A percentile compares a stretch with the other conserved stretches of the same genome.
Conservation (phyloP, 2,113 vertebrate genomes). For the Chaetodon trifascialis region DNA sequence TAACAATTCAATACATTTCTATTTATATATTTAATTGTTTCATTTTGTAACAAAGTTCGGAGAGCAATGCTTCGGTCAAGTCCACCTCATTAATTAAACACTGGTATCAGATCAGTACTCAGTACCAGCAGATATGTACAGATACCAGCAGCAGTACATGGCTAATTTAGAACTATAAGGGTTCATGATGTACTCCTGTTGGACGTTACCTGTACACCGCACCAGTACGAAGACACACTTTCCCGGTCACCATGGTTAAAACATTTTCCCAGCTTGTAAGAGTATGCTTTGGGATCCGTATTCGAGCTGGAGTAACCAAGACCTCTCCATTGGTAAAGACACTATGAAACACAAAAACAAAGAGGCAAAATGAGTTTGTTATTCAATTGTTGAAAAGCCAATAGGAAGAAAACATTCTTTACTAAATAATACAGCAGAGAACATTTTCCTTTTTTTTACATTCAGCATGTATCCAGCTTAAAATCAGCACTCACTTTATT, state of each 20-base stretch:
- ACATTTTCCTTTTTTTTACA: background rate
- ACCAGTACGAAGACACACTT: conserved; percentile 78
- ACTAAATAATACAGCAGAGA: background rate
- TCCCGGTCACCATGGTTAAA: conserved; percentile 82
- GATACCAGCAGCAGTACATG: background rate
- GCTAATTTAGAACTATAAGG: background rate
- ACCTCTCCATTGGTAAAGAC: conserved; percentile 86
- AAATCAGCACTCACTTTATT: conserved; percentile 83
- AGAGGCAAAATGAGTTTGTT: background rate
- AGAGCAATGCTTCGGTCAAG: too few relatives aligned
- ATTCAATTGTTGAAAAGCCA: background rate
- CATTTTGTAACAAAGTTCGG: too few relatives aligned
- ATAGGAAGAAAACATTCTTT: background rate
- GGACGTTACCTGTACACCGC: conserved; percentile 80
- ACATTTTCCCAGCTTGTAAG: conserved; percentile 81
- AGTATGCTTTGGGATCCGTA: conserved; percentile 83
- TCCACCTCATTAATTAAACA: too few relatives aligned
- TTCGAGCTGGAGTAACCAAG: conserved; percentile 76
- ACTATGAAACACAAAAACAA: conserved; percentile 58
- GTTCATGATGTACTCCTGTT: background rate
- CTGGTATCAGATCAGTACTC: too few relatives aligned
- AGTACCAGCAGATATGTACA: too few relatives aligned
- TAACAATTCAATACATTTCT: too few relatives aligned
- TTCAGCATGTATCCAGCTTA: conserved; percentile 12
- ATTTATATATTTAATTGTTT: too few relatives aligned